Conservation (phyloP, 2,888 invertebrate species). For the Acleris cristana region DNA sequence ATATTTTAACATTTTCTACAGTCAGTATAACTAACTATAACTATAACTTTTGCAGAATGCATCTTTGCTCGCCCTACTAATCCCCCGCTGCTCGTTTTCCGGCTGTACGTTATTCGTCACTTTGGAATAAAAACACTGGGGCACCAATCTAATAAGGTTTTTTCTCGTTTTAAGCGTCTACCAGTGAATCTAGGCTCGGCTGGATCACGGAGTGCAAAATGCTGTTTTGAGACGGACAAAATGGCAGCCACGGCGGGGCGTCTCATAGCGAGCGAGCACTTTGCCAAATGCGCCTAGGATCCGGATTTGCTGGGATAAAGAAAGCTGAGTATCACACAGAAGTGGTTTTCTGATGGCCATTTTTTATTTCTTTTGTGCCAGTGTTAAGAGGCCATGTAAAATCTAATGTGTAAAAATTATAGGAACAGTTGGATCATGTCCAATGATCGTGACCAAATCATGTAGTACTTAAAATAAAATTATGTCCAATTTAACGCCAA, state of each 20-base stretch:
- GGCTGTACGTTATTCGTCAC: neutral
- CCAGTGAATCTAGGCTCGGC: conserved; percentile 37
- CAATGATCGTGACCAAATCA: no score
- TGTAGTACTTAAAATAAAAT: no score
- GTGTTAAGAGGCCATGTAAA: neutral
- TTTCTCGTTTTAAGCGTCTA: conserved; percentile 31
- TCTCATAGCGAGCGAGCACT: conserved; percentile 61
- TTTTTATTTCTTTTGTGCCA: neutral
- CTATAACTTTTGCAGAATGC: no score
- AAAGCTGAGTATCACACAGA: conserved; percentile 52
- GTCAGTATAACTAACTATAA: no score
- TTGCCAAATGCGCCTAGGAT: conserved; percentile 71
- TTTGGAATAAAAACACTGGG: neutral
- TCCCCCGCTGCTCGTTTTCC: neutral
- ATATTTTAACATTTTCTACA: no score
- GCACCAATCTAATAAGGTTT: conserved; percentile 18
- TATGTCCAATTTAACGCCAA: no score
- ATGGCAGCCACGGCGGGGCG: conserved; percentile 62
- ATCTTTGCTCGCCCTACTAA: neutral
- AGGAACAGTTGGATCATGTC: no score
- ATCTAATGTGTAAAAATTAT: no score
- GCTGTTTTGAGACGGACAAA: conserved; percentile 69
- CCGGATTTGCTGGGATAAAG: conserved; percentile 74
- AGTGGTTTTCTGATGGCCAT: conserved; percentile 8
- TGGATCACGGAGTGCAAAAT: conserved; percentile 72